Base-by-base conservation (phyloP, 2,888 invertebrate species). In the Ganaspis brasiliensis region DNA sequence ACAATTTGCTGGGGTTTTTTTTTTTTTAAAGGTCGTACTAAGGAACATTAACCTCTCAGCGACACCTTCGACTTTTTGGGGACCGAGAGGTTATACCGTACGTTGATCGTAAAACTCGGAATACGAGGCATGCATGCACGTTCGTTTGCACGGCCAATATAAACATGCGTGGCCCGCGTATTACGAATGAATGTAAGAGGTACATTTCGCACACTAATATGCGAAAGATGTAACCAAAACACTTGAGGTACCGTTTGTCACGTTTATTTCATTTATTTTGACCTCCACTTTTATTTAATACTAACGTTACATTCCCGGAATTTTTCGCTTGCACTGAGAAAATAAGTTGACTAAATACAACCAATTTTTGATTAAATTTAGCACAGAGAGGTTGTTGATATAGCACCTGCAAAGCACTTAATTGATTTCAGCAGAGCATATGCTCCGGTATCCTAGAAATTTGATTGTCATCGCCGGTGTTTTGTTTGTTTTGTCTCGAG, bases 21-120 rank as follows among this genome's bases (percentile, higher is more conserved):
- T 26, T 26, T 59, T 59, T 57, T 57, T 57, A 8, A 40, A 63
- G 14, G 8, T 59, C 31, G n/a, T 26, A 14, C 35, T 16, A 9
- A 35, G 61, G 37, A 63, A 21, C 63, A 63, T 63, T 63, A 63
- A 63, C 40, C 63, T 63, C 8, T 63, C 8, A 6, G 63, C 21
- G 63, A 63, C 63, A 63, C 37, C 63, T 21, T 40, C 37, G 40
- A 63, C 40, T 40, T 63, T 63, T 63, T 63, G 63, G 63, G 37
- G 40, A 59, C 61, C 61, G 19, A 63, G 19, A 63, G 37, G 61
- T 63, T 63, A 35, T 37, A 40, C 40, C 57, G 57, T 57, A 21
- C 31, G 31, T 21, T 63, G 14, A 37, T 63, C 63, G 40, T 63
- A 63, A 63, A 63, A 21, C 37, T 61, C 63, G 21, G 14, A 6